Conservation (phyloP, 2,888 invertebrate species). For the Caradrina kadenii region DNA sequence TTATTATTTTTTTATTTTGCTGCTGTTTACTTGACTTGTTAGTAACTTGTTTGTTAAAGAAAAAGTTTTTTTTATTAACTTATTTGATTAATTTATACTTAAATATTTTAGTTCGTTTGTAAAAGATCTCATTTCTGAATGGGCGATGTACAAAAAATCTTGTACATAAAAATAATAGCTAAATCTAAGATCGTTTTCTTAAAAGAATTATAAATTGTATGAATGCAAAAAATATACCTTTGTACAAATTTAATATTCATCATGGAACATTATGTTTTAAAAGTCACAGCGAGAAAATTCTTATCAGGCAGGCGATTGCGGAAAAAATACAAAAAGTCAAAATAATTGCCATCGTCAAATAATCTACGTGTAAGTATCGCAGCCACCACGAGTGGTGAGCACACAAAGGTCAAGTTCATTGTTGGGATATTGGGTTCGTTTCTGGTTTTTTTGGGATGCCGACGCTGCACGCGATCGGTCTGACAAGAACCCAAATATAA, state of each 20-base stretch:
- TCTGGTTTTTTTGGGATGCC: too few relatives aligned
- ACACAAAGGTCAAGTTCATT: too few relatives aligned
- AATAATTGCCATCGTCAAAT: neutral
- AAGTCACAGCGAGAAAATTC: neutral
- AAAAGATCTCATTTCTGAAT: slow-evolving; percentile 15
- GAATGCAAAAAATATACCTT: neutral
- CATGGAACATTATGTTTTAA: too few relatives aligned
- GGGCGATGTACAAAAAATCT: neutral
- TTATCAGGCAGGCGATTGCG: neutral
- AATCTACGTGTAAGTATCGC: neutral
- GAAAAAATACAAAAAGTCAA: neutral
- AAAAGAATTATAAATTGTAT: neutral
- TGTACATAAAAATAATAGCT: neutral
- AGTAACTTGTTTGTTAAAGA: neutral
- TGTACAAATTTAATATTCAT: too few relatives aligned
- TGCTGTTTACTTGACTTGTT: slow-evolving; percentile 3
- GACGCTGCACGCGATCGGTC: too few relatives aligned
- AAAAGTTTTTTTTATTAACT: neutral
- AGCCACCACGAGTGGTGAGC: too few relatives aligned
- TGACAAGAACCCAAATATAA: too few relatives aligned
- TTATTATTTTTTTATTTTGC: slow-evolving; percentile 9
- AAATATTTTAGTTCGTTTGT: slow-evolving; percentile 3
- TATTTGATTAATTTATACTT: neutral
- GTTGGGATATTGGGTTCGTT: too few relatives aligned
- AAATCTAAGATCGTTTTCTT: neutral